Percentiles rank a stretch among this genome's conserved stretches.
These are phyloP conservation scores for Amphilophus citrinellus DNA, from an alignment of 2,113 vertebrate species.

Conservation along the genomic window DNA sequence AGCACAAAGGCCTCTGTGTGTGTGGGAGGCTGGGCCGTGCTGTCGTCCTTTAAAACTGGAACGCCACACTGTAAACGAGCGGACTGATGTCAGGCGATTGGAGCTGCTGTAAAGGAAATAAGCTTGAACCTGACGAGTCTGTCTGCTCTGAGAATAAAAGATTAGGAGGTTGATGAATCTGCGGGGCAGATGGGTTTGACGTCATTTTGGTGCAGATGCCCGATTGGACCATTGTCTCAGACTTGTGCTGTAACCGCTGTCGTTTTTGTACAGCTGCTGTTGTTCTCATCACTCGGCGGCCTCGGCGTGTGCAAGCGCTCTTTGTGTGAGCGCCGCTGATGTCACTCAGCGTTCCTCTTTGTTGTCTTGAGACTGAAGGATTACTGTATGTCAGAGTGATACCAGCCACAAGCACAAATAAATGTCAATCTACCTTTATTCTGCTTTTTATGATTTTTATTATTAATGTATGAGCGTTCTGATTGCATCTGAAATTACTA, in stretches of 20 bases:
- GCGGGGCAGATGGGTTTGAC: neutral
- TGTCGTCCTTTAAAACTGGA: constrained; percentile 56
- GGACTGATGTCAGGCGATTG: neutral
- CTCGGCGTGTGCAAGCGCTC: constrained; percentile 4
- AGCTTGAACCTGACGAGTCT: constrained; percentile 29
- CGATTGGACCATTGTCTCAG: constrained; percentile 8
- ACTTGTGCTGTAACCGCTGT: constrained; percentile 26
- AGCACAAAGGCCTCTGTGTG: constrained; percentile 69
- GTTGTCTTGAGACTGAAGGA: constrained; percentile 42
- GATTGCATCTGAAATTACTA: constrained; percentile 63
- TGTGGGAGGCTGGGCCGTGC: constrained; percentile 32
- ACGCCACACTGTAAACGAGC: constrained; percentile 36
- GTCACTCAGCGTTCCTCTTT: constrained; percentile 40
- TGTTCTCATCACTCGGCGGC: constrained; percentile 7
- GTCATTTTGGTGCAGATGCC: neutral
- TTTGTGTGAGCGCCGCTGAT: constrained; percentile 44
- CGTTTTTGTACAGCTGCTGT: constrained; percentile 40
- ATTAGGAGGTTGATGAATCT: neutral
- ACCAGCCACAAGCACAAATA: constrained; percentile 62
- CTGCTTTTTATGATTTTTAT: constrained; percentile 63
- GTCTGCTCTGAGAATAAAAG: constrained; percentile 20
- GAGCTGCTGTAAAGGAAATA: constrained; percentile 29
- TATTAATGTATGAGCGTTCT: constrained; percentile 64
- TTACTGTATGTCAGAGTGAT: constrained; percentile 24
- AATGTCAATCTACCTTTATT: constrained; percentile 69